A percentile compares a stretch with the other conserved stretches of the same genome.
These are phyloP conservation scores for Lasioglossum zephyrum DNA, from an alignment of 2,888 invertebrate species.

Conservation along the genomic window DNA sequence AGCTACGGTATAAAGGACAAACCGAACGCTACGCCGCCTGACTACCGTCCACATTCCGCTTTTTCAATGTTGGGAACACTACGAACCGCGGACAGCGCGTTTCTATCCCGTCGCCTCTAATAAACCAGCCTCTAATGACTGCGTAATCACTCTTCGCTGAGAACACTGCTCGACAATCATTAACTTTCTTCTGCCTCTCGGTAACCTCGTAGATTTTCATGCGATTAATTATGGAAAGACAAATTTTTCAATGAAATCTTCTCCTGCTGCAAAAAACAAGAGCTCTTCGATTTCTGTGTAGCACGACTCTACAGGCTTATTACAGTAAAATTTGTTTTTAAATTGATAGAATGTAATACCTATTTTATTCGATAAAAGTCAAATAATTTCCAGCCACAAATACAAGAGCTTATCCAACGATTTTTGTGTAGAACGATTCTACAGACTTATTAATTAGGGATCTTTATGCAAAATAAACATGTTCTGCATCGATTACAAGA, in stretches of 20 bases:
- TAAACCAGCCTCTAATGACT: neutral
- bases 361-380: too few relatives aligned
- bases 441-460: too few relatives aligned
- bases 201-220: neutral
- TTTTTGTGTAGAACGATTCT: too few relatives aligned
- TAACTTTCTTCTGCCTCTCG: neutral
- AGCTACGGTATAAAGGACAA: slow-evolving; percentile 1
- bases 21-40: neutral
- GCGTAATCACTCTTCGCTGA: neutral
- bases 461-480: too few relatives aligned
- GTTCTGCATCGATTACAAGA: too few relatives aligned
- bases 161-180: neutral
- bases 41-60: neutral
- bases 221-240: neutral
- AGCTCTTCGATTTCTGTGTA: neutral
- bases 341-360: too few relatives aligned
- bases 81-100: neutral
- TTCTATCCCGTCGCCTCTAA: neutral
- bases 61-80: neutral
- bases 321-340: too few relatives aligned
- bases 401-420: too few relatives aligned
- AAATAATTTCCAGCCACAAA: too few relatives aligned
- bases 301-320: too few relatives aligned
- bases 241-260: neutral
- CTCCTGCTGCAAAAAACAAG: neutral